A percentile compares a stretch with the other conserved stretches of the same genome.
Evolutionary conservation across 2,113 vertebrate species (phyloP).

Genomic region (Cyprinus carpio): DNA sequence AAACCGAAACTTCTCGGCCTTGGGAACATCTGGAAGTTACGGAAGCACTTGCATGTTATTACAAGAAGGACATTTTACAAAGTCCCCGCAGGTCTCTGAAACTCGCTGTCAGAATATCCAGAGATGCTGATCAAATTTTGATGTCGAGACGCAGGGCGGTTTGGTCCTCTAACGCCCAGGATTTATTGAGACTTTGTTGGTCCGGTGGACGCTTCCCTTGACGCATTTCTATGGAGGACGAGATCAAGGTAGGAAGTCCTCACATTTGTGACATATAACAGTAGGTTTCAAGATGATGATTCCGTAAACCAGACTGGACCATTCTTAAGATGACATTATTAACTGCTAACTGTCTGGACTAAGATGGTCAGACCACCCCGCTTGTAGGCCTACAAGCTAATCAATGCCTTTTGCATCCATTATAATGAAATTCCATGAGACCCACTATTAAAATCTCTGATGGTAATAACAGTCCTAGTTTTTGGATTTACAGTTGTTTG

Average conservation of each 20-base stretch:
- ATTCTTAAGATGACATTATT: too few relatives aligned
- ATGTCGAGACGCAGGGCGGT: conserved; percentile 59
- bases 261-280: background rate
- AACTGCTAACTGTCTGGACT: too few relatives aligned
- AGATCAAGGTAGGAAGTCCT: conserved; percentile 75
- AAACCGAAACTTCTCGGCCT: conserved; percentile 64
- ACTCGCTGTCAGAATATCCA: conserved; percentile 10
- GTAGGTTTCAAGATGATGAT: too few relatives aligned
- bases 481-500: background rate
- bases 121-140: background rate
- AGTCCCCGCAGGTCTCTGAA: background rate
- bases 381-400: too few relatives aligned
- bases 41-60: conserved; percentile 55
- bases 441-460: background rate
- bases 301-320: too few relatives aligned
- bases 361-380: too few relatives aligned
- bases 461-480: background rate
- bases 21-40: background rate
- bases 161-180: conserved; percentile 79
- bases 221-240: conserved; percentile 76
- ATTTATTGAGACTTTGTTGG: conserved; percentile 84
- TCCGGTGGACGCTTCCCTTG: conserved; percentile 82
- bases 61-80: conserved; percentile 47
- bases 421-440: too few relatives aligned
- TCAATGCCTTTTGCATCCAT: too few relatives aligned